Evolutionary conservation across 2,113 vertebrate genomes (phyloP).

Genomic region (Oncorhynchus kisutch): DNA sequence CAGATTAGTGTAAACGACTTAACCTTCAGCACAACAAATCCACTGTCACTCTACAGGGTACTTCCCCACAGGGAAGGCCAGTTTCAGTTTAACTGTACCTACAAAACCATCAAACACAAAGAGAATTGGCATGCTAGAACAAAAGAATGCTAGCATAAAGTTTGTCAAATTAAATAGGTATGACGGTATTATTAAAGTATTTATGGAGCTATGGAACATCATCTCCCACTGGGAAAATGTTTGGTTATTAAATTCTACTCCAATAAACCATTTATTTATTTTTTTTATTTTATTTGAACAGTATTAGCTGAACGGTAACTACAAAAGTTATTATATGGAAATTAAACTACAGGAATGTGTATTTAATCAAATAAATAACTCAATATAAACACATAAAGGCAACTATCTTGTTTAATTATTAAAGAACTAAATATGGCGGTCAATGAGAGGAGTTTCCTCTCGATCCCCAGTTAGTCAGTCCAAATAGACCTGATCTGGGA

Average conservation of each 20-base stretch:
- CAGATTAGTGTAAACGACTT: conserved; percentile 89
- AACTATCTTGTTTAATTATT: conserved; percentile 29
- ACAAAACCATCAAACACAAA: not conserved
- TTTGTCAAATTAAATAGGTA: not conserved
- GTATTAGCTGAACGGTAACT: too few relatives aligned
- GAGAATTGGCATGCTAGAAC: not conserved
- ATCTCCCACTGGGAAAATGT: too few relatives aligned
- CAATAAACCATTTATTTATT: too few relatives aligned
- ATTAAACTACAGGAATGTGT: not conserved
- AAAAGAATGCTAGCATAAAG: not conserved
- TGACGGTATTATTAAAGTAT: too few relatives aligned
- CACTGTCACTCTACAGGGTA: conserved; percentile 56
- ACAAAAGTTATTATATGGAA: too few relatives aligned
- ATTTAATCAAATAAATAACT: conserved; percentile 22
- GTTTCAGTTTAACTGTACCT: conserved; percentile 21
- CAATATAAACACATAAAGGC: conserved; percentile 19
- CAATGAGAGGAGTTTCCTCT: conserved; percentile 10
- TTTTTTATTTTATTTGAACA: too few relatives aligned
- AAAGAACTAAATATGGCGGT: not conserved
- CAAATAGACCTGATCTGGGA: conserved; percentile 41
- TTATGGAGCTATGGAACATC: too few relatives aligned
- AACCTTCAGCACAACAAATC: conserved; percentile 71
- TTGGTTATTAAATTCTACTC: too few relatives aligned
- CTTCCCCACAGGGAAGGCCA: conserved; percentile 41
- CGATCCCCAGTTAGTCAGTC: conserved; percentile 34